Evolutionary conservation across 2,797 vertebrate species (phyloP).

Genomic region (Aldrovandia affinis): DNA sequence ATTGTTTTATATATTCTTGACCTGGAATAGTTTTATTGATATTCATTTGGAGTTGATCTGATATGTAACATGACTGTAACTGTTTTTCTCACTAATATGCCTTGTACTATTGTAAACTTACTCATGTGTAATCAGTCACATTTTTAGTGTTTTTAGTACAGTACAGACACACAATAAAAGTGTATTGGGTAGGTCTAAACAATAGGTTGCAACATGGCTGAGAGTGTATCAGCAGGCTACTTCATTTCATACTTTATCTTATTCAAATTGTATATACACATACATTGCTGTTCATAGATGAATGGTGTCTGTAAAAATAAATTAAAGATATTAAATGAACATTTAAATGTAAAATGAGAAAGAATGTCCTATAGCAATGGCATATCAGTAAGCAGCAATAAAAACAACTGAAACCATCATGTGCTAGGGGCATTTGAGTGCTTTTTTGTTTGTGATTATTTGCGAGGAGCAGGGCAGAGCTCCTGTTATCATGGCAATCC

Average conservation of each 20-base stretch:
- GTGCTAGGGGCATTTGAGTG: not conserved
- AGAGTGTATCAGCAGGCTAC: not conserved
- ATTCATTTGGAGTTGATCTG: too few relatives aligned
- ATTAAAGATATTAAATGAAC: not conserved
- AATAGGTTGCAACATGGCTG: not conserved
- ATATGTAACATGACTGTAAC: too few relatives aligned
- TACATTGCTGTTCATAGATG: not conserved
- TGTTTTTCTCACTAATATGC: too few relatives aligned
- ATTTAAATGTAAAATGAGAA: not conserved
- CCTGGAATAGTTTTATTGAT: too few relatives aligned
- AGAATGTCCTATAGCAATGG: not conserved
- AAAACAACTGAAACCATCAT: not conserved
- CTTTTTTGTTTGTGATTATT: constrained; percentile 56
- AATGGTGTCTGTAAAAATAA: not conserved
- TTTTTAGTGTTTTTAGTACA: too few relatives aligned
- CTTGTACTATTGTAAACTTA: too few relatives aligned
- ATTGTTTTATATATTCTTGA: too few relatives aligned
- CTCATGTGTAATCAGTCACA: too few relatives aligned
- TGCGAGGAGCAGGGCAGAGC: constrained; percentile 52
- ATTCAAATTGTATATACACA: not conserved
- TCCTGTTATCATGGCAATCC: constrained; percentile 61
- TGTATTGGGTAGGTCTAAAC: too few relatives aligned
- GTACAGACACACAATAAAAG: too few relatives aligned
- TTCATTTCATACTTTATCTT: not conserved
- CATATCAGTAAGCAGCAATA: not conserved